phyloP scores from a whole-genome alignment of 2,888 invertebrate genomes.

The Amorpha juglandis region DNA sequence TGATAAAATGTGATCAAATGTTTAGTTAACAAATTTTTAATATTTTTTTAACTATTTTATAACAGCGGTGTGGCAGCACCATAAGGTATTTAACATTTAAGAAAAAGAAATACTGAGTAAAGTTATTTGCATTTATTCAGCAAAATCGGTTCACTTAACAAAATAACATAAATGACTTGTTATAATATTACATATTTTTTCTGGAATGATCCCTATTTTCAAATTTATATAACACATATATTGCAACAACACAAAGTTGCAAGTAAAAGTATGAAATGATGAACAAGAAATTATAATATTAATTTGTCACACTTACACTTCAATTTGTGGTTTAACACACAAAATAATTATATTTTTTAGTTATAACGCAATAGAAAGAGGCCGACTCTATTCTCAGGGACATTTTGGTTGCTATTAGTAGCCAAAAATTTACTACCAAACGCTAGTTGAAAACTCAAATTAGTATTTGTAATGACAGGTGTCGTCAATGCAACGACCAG shows the following conservation, averaged over 20 bases:
- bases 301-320: background rate
- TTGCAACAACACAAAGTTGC: background rate
- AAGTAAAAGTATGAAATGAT: background rate
- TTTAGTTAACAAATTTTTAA: too few species aligned
- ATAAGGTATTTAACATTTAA: too few species aligned
- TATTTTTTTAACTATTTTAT: too few species aligned
- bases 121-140: constrained; percentile 32
- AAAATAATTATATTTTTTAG: background rate
- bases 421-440: background rate
- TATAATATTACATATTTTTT: constrained; percentile 6
- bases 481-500: too few species aligned
- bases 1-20: too few species aligned
- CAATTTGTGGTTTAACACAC: background rate
- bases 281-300: background rate
- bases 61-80: too few species aligned
- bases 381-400: background rate
- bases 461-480: too few species aligned
- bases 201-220: constrained; percentile 26
- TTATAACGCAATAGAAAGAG: background rate
- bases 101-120: constrained; percentile 19
- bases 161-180: constrained; percentile 32
- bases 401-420: background rate
- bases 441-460: too few species aligned
- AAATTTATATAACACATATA: constrained; percentile 8
- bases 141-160: constrained; percentile 34